Base-by-base conservation (phyloP, 2,888 invertebrate species). In the Athalia circularis region DNA sequence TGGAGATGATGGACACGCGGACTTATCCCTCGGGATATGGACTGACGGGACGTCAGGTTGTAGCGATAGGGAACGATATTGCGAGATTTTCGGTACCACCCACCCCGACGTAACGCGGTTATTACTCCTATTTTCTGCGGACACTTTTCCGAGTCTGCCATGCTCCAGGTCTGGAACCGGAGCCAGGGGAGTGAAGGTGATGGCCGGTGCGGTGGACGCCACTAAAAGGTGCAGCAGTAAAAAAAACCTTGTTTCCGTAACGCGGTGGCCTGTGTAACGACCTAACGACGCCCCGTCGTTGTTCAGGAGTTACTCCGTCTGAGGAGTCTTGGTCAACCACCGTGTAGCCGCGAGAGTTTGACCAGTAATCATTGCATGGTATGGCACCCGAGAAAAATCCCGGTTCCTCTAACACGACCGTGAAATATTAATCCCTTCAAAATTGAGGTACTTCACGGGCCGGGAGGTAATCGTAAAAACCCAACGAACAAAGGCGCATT, bases 1-100 rank as follows among this genome's bases (percentile, higher is more conserved):
- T n/a, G 59, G 57, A 57, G 72, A 72, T 72, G 72, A 72, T 72
- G 72, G 72, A 72, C 72, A 72, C 72, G 57, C n/a, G 72, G 72
- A 72, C 72, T 11, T 50, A 72, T 72, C 72, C 72, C 72, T 57
- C 45, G 72, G 72, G 72, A 72, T 72, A 47, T 47, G 72, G 72
- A 70, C 70, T 47, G 72, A 72, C 72, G 45, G 59, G 59, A 72
- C 72, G 50, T 29, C 68, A 54, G 68, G 52, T 52, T 68, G 50
- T 52, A 5, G 52, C 72, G 72, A 72, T 72, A 47, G 72, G 59
- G 59, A 59, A n/a, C 13, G 57, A 72, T 72, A 72, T 72, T 72
- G 72, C 72, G 59, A 57, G 59, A n/a, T 59, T 72, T 68, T 72
- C 68, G 7, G 45, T 52, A 68, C 54, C 68, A 43, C 43, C 29